Evolutionary conservation across 2,113 vertebrate genomes (phyloP), one percentile per base, ranked within the genome.

Genomic region (Sinocyclocheilus maitianheensis): DNA sequence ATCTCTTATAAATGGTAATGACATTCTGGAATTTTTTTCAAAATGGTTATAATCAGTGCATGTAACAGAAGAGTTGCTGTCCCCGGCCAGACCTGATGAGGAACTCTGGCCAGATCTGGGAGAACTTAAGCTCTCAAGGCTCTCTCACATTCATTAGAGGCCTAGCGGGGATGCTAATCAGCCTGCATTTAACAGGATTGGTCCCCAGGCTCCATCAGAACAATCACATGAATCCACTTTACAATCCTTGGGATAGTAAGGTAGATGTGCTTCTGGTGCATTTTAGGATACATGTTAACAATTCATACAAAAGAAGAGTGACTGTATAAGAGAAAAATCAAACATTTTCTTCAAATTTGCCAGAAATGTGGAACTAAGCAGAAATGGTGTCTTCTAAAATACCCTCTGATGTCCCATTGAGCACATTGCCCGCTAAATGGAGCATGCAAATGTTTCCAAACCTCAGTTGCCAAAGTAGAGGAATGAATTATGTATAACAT

Each of bases 141-240:
- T 81, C 43, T 62, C 26, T 86, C 53, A 77, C 85, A 81, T 51
- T 84, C 63, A 86, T 88, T 88, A 89, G 48, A 77, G 77, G 63
- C 51, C 69, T 71, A 77, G 30, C 69, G 63, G 81, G 81, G 81
- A 88, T 72, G 74, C 82, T 90, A 85, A 82, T 86, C 85, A 89
- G 34, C 77, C 80, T 65, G 60, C 55, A 26, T 83, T 87, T 88
- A 85, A 67, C 79, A 24, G 8, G 60, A 89, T 78, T 89, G 84
- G 65, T 88, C 86, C 86, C 86, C 51, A 86, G 55, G 58, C 79
- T 71, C 84, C 81, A 14, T 83, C 48, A 24, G 48, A 86, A 80
- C 37, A 79, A 74, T 83, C 48, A 60, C 48, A 78, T 34, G 24
- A 58, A 58, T 58, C 51, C 26, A 55, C 16, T 58, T 51, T 77